Evolutionary conservation across 2,888 invertebrate species (phyloP), one percentile per base, ranked within the genome.

Genomic region (Drosophila nr. fundita): DNA sequence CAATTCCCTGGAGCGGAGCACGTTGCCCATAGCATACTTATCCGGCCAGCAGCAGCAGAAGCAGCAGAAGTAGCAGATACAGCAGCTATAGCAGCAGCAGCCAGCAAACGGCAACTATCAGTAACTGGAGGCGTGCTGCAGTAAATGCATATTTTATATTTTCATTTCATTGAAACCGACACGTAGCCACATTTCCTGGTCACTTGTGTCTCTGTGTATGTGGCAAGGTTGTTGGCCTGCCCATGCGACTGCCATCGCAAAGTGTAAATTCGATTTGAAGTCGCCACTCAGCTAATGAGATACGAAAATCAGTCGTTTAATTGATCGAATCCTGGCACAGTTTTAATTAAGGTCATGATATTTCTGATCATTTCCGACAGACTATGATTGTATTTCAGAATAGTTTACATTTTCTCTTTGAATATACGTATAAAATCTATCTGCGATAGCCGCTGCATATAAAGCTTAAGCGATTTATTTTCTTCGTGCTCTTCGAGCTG

Each of bases 101-200:
- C 68, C 42, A 73, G 68, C 69, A 61, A 40, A 29, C 66, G 55
- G 65, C 64, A 74, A 69, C 64, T 70, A 69, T 71, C 71, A 71
- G 78, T 67, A 42, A 59, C 78, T 68, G 66, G 64, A 76, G 76
- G 70, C 70, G 63, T 79, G 69, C 52, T 82, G 83, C 73, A 79
- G 83, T 76, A 87, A 89, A 84, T 87, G 87, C 81, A 87, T 87
- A 87, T 89, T 87, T 87, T 84, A 87, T 87, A 87, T 89, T 87
- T 87, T 87, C 87, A 87, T 87, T 87, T 87, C 87, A 87, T 87
- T 87, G 87, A 87, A 87, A 87, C 87, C 81, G 72, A 83, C 83
- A 86, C 82, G 87, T 85, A 74, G 73, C 57, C 74, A 54, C 76
- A 73, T 73, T 40, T 76, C 21, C 72, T 54, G 24, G 40, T 50